Evolutionary conservation across 1,140 invertebrate genomes (phyloP).

Genomic region (Camponotus vicinus): DNA sequence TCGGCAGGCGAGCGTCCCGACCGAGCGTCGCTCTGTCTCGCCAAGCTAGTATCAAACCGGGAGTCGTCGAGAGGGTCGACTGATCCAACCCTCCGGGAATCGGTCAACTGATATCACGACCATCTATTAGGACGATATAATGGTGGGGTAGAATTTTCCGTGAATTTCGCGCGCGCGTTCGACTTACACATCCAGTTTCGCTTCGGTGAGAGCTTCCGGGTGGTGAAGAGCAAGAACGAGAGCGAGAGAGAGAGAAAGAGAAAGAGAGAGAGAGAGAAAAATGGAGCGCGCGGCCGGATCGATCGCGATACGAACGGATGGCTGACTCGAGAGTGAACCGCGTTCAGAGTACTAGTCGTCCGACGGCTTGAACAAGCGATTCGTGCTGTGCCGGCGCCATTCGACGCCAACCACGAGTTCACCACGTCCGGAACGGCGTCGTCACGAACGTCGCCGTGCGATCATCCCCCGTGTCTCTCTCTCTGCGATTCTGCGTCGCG

Average conservation of each 20-base stretch:
- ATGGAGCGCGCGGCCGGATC: conserved; percentile 82
- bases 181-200: conserved; percentile 3
- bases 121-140: neutral
- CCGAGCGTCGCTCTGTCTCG: conserved; percentile 72
- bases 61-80: conserved; percentile 74
- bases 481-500: conserved; percentile 53
- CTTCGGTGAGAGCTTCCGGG: neutral
- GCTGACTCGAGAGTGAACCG: conserved; percentile 69
- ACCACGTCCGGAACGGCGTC: conserved; percentile 20
- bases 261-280: conserved; percentile 69
- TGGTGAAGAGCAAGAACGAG: conserved; percentile 29
- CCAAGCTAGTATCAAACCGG: conserved; percentile 79
- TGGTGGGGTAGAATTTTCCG: neutral
- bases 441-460: conserved; percentile 17
- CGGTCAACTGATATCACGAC: conserved; percentile 29
- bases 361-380: conserved; percentile 12
- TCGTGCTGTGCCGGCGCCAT: conserved; percentile 25
- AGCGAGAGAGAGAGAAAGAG: conserved; percentile 37
- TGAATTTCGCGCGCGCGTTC: conserved; percentile 32
- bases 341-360: conserved; percentile 33
- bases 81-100: conserved; percentile 61
- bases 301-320: conserved; percentile 82
- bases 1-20: conserved; percentile 73
- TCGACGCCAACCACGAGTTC: conserved; percentile 28
- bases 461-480: conserved; percentile 32